Percentiles rank a stretch among this genome's conserved stretches.
Evolutionary conservation across 2,888 invertebrate genomes (phyloP).

Genomic region (Adelognathus sp.): DNA sequence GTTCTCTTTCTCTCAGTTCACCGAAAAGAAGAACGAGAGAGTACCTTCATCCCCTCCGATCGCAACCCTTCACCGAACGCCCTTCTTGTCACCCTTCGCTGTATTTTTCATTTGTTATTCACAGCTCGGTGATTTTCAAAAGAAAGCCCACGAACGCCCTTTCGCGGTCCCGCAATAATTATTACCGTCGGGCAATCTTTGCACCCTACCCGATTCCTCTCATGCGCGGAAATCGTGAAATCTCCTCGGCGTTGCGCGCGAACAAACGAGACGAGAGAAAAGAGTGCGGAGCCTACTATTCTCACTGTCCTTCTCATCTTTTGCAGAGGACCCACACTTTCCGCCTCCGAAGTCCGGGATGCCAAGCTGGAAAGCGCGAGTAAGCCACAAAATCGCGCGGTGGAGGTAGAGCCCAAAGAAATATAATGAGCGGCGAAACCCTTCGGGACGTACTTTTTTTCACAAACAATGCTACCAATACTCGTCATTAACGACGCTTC

Average conservation of each 20-base stretch:
- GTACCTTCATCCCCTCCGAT: constrained; percentile 39
- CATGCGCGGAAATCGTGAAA: constrained; percentile 69
- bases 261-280: constrained; percentile 27
- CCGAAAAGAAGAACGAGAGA: neutral
- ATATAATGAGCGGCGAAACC: constrained; percentile 70
- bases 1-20: constrained; percentile 14
- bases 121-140: constrained; percentile 69
- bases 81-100: constrained; percentile 24
- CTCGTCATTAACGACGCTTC: constrained; percentile 69
- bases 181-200: constrained; percentile 74
- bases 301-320: neutral
- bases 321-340: constrained; percentile 4
- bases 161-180: constrained; percentile 69
- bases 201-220: no score
- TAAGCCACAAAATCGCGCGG: constrained; percentile 25
- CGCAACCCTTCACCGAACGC: constrained; percentile 1
- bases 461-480: constrained; percentile 53
- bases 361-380: constrained; percentile 32
- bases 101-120: constrained; percentile 72
- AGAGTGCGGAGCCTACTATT: neutral
- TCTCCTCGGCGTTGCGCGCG: constrained; percentile 9
- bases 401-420: constrained; percentile 55
- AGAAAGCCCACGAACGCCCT: constrained; percentile 60
- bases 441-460: constrained; percentile 57
- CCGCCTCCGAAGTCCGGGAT: constrained; percentile 25